Percentiles rank a stretch among this genome's conserved stretches.
Evolutionary conservation across 2,797 vertebrate genomes (phyloP).

Genomic region (Pipistrellus pipistrellus): DNA sequence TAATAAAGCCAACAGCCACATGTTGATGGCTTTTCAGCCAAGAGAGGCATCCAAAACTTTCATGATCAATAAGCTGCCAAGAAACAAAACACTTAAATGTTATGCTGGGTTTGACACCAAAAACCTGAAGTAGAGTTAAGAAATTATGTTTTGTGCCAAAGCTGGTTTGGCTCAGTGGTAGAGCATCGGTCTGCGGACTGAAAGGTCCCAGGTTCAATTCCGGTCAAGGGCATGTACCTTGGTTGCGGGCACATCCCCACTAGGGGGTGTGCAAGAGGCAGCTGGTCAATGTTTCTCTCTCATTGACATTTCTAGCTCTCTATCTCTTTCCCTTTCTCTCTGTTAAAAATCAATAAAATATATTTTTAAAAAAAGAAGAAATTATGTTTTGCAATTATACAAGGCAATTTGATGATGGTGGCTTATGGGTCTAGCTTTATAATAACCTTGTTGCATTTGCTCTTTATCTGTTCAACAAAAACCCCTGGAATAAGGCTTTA

Average conservation of each 20-base stretch:
- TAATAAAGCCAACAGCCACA: conserved; percentile 67
- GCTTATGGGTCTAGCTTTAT: not conserved
- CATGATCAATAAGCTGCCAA: conserved; percentile 21
- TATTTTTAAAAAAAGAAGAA: not conserved
- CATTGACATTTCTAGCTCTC: too few species aligned
- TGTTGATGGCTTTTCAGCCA: conserved; percentile 66
- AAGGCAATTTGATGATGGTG: not conserved
- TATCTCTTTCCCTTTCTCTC: too few species aligned
- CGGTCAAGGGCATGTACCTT: too few species aligned
- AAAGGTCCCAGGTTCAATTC: too few species aligned
- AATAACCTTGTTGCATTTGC: not conserved
- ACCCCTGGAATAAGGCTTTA: not conserved
- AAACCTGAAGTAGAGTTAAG: conserved; percentile 16
- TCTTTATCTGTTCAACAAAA: not conserved
- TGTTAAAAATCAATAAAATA: too few species aligned
- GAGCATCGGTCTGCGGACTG: too few species aligned
- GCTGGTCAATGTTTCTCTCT: too few species aligned
- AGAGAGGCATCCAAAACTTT: conserved; percentile 65
- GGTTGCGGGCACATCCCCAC: too few species aligned
- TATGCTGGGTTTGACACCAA: conserved; percentile 30
- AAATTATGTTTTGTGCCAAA: not conserved
- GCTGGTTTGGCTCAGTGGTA: too few species aligned
- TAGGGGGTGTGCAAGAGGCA: too few species aligned
- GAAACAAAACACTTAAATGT: conserved; percentile 15
- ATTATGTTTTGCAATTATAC: not conserved